Percentiles rank a stretch among this genome's conserved stretches.
phyloP scores from a whole-genome alignment of 2,888 invertebrate species.

The Catocala sponsa region DNA sequence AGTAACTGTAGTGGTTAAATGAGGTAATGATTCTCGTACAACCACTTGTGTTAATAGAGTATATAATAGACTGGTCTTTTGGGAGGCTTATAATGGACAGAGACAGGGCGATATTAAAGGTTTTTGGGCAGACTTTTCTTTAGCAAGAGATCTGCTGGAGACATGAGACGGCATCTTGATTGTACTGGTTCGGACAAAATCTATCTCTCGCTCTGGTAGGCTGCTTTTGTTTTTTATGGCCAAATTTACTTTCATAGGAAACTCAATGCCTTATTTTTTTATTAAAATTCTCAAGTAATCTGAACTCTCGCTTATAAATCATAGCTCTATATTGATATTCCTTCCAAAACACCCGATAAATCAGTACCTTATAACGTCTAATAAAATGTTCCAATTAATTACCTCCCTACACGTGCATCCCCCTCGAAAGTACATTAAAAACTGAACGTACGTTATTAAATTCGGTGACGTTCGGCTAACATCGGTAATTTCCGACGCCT shows the following conservation, averaged over 20 bases:
- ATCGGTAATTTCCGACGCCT: constrained; percentile 61
- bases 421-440: constrained; percentile 56
- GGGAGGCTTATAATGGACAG: too few relatives aligned
- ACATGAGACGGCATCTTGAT: too few relatives aligned
- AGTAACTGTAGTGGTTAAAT: constrained; percentile 30
- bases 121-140: too few relatives aligned
- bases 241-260: too few relatives aligned
- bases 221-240: too few relatives aligned
- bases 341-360: constrained; percentile 34
- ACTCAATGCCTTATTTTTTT: too few relatives aligned
- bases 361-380: constrained; percentile 44
- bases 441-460: constrained; percentile 57
- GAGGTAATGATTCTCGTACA: constrained; percentile 6
- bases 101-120: too few relatives aligned
- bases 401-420: constrained; percentile 48
- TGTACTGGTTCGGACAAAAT: too few relatives aligned
- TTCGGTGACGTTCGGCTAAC: constrained; percentile 57
- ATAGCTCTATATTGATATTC: not conserved
- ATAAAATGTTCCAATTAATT: constrained; percentile 60
- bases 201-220: too few relatives aligned
- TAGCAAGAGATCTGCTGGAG: too few relatives aligned
- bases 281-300: too few relatives aligned
- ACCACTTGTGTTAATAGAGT: not conserved
- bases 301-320: not conserved
- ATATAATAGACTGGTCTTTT: too few relatives aligned